Evolutionary conservation across 2,113 vertebrate species (phyloP).

Genomic region (Ceyx cyanopectus): DNA sequence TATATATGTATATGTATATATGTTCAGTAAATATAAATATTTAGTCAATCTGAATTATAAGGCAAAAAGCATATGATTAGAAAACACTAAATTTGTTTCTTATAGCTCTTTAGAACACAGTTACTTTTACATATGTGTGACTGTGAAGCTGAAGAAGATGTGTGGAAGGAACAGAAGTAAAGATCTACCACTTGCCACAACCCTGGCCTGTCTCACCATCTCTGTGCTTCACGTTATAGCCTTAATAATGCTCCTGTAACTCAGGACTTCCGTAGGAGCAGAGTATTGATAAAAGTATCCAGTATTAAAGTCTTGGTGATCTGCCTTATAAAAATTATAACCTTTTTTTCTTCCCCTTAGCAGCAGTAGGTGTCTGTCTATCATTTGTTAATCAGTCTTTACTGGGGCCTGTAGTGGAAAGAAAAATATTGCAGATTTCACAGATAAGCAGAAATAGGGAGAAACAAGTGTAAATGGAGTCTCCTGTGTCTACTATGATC

Average conservation of each 20-base stretch:
- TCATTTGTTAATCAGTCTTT: not conserved
- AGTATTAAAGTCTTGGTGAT: not conserved
- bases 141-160: not conserved
- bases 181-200: not conserved
- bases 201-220: not conserved
- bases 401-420: not conserved
- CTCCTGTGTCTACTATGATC: not conserved
- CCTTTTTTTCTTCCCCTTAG: not conserved
- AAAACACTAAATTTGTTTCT: not conserved
- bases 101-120: not conserved
- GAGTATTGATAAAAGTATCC: not conserved
- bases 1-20: too few relatives aligned
- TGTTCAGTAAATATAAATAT: not conserved
- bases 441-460: not conserved
- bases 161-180: not conserved
- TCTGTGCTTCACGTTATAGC: not conserved
- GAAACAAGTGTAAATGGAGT: not conserved
- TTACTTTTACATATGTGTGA: rapidly evolving
- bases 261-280: not conserved
- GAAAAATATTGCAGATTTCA: not conserved
- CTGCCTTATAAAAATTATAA: not conserved
- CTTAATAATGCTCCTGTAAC: not conserved
- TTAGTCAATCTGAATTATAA: not conserved
- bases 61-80: not conserved
- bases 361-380: not conserved